Conservation (phyloP, 2,888 invertebrate species). For the Catonia carolina region DNA sequence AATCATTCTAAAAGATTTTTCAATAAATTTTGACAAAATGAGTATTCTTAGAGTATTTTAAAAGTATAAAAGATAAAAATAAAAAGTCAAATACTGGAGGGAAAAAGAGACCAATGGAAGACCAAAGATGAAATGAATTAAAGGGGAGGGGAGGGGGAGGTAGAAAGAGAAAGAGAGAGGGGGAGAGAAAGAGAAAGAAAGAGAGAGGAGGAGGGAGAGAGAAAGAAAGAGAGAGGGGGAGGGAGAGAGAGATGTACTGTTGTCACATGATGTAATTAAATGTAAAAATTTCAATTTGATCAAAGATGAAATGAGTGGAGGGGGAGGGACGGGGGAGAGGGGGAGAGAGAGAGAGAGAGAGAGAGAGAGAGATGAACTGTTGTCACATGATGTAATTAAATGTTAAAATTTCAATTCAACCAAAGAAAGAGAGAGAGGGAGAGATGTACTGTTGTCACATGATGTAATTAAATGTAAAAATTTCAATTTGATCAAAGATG, state of each 20-base stretch:
- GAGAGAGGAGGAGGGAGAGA: background rate
- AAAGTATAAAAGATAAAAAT: background rate
- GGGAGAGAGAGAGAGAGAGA: background rate
- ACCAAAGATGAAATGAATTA: background rate
- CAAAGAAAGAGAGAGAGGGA: background rate
- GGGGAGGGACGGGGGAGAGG: background rate
- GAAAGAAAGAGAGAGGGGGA: slow-evolving; percentile 2
- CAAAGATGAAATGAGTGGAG: background rate
- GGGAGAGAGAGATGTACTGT: no score
- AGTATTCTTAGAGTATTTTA: background rate
- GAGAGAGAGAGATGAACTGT: background rate
- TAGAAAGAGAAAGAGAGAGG: background rate
- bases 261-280: no score
- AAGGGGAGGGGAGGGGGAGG: background rate
- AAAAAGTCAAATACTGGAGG: background rate
- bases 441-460: no score
- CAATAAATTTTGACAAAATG: background rate
- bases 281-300: no score
- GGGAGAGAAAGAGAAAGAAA: background rate
- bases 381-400: background rate
- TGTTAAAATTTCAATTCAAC: background rate
- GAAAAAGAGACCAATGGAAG: background rate
- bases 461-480: no score
- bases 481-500: no score
- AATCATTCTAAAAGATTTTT: no score